phyloP scores from a whole-genome alignment of 2,113 vertebrate genomes.

The Ornithorhynchus anatinus region DNA sequence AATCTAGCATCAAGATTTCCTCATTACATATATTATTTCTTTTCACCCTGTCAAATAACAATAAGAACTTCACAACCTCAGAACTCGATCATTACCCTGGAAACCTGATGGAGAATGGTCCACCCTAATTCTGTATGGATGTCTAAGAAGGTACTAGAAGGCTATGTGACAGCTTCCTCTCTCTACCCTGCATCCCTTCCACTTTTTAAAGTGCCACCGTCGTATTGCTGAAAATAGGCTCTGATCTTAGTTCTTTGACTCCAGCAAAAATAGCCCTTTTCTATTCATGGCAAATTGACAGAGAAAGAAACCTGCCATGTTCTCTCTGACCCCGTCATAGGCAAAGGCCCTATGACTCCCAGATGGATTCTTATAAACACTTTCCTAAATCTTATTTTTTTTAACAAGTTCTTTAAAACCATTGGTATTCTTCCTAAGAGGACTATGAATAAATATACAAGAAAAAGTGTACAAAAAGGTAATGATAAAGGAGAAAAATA shows the following conservation, averaged over 20 bases:
- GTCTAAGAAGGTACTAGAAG: too few relatives aligned
- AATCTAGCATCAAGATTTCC: too few relatives aligned
- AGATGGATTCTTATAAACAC: background rate
- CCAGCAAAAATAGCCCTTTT: background rate
- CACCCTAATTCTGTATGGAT: too few relatives aligned
- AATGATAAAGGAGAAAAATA: too few relatives aligned
- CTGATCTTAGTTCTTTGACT: background rate
- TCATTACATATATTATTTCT: too few relatives aligned
- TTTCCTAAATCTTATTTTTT: background rate
- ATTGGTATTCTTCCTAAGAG: slow-evolving; percentile 1
- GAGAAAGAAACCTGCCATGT: background rate
- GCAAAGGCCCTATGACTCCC: background rate
- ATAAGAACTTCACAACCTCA: too few relatives aligned
- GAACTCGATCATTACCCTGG: too few relatives aligned
- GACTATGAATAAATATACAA: slow-evolving; percentile 13
- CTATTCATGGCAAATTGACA: background rate
- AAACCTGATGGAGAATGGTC: too few relatives aligned
- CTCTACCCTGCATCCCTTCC: too few relatives aligned
- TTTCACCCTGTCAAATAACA: too few relatives aligned
- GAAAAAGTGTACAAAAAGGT: slow-evolving; percentile 20
- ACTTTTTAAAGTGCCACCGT: too few relatives aligned
- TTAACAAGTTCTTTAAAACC: background rate
- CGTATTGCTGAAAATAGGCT: background rate
- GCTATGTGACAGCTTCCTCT: too few relatives aligned
- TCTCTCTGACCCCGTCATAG: background rate